Conservation (phyloP, 2,888 invertebrate species). For the Lasioglossum villosulum region DNA sequence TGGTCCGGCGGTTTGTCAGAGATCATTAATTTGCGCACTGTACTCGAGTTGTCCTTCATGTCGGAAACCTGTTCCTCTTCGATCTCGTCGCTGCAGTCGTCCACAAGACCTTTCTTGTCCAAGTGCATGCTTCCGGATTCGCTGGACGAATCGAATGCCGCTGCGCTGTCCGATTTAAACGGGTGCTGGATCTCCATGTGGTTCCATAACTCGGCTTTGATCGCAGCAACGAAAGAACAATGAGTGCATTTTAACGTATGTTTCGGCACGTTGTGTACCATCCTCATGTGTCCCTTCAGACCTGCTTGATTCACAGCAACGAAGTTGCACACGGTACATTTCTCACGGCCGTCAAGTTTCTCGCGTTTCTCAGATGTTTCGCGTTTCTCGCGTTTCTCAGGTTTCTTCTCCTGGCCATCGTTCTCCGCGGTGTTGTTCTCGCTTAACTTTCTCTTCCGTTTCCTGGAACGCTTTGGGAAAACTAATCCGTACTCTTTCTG, state of each 20-base stretch:
- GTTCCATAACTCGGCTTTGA: conserved; percentile 75
- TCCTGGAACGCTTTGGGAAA: conserved; percentile 59
- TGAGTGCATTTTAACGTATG: conserved; percentile 78
- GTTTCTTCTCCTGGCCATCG: neutral
- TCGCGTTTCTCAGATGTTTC: neutral
- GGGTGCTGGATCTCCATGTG: conserved; percentile 80
- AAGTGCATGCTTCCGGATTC: conserved; percentile 28
- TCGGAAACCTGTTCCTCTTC: conserved; percentile 64
- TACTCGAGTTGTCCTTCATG: conserved; percentile 33
- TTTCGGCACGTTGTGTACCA: conserved; percentile 69
- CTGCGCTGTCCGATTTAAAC: conserved; percentile 64
- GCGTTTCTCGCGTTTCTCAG: neutral
- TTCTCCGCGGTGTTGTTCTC: conserved; percentile 3
- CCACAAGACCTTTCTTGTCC: conserved; percentile 42
- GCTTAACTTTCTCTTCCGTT: conserved; percentile 68
- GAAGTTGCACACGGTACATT: conserved; percentile 78
- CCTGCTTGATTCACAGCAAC: conserved; percentile 74
- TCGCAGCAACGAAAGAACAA: conserved; percentile 76
- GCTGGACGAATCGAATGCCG: conserved; percentile 11
- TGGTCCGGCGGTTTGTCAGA: neutral
- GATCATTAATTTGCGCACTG: neutral
- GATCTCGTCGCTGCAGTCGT: conserved; percentile 73
- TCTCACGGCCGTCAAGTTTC: conserved; percentile 34
- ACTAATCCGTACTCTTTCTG: conserved; percentile 79
- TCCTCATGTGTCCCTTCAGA: conserved; percentile 76